phyloP scores from a whole-genome alignment of 2,888 invertebrate species.

The Mythimna lalbum region DNA sequence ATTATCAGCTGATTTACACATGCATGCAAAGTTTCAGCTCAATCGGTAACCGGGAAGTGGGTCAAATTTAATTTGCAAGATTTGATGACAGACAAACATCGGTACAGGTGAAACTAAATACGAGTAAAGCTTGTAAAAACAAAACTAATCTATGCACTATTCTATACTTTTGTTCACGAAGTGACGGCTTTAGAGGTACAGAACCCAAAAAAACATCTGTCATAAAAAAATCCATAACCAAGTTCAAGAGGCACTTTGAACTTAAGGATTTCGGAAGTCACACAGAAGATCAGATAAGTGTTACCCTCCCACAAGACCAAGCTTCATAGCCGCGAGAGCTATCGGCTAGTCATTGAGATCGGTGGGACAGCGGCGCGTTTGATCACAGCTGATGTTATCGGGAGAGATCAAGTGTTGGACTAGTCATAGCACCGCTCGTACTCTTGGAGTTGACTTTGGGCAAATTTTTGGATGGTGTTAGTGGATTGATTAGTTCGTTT shows the following conservation, averaged over 20 bases:
- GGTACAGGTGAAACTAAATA: no score
- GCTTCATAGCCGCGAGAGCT: constrained; percentile 55
- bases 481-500: constrained; percentile 23
- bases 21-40: no score
- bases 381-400: constrained; percentile 51
- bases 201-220: background rate
- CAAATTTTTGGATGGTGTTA: constrained; percentile 37
- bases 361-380: constrained; percentile 38
- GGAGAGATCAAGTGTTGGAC: constrained; percentile 51
- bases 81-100: no score
- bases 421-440: constrained; percentile 14
- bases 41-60: no score
- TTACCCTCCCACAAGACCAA: constrained; percentile 24
- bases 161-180: no score
- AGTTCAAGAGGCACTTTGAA: constrained; percentile 40
- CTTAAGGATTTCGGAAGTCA: constrained; percentile 61
- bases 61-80: no score
- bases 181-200: no score
- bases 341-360: constrained; percentile 45
- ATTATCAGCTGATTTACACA: no score
- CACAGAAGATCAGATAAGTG: constrained; percentile 57
- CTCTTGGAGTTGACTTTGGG: constrained; percentile 26
- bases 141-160: no score
- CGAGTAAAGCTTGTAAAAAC: no score
- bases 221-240: constrained; percentile 14